Evolutionary conservation across 64 coral and sea anemone genomes (phyloP), one percentile per base, ranked within the genome.

Genomic region (Dendrophyllia cribrosa): DNA sequence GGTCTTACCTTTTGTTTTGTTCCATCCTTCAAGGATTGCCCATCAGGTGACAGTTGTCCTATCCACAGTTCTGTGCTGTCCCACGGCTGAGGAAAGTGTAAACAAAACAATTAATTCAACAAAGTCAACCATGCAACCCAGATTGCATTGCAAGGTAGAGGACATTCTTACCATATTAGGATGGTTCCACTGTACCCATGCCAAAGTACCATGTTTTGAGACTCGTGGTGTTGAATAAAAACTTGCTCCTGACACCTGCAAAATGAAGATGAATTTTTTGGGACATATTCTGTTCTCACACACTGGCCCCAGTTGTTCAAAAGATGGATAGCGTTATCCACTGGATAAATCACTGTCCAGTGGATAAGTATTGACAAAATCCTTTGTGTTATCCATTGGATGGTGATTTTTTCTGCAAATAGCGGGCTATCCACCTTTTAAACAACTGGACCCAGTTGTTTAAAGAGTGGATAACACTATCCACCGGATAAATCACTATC

Each of bases 171-270:
- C 96, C 96, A 98, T 98, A 23, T 98, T 95, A 12, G 96, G 96
- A 76, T 98, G 96, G 44, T 88, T 75, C 96, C 96, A 98, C 46
- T 98, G 90, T 6, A 98, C 69, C 93, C 94, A 98, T 12, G 88
- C 83, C 88, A 98, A 73, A 19, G 74, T 82, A 4, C 96, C 96
- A 44, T 17, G 43, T 43, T 82, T 75, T 43, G 96, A 95, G 69
- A 93, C 87, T 77, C 87, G 80, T 90, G 96, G 96, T 59, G 96
- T 93, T 9, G 96, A 84, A 93, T 95, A 98, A 60, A 98, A 98
- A 79, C 91, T 95, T 7, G 26, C 49, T 59, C 96, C 96, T 83
- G 94, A 93, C 13, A 95, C 90, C 96, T 98, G 74, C 6, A 77
- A 66, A 52, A 20, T 79, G 22, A 77, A 43, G 12, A 20, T 60